These are phyloP conservation scores for Actinia equina DNA, from an alignment of 64 coral and sea anemone genomes.

Conservation along the genomic window DNA sequence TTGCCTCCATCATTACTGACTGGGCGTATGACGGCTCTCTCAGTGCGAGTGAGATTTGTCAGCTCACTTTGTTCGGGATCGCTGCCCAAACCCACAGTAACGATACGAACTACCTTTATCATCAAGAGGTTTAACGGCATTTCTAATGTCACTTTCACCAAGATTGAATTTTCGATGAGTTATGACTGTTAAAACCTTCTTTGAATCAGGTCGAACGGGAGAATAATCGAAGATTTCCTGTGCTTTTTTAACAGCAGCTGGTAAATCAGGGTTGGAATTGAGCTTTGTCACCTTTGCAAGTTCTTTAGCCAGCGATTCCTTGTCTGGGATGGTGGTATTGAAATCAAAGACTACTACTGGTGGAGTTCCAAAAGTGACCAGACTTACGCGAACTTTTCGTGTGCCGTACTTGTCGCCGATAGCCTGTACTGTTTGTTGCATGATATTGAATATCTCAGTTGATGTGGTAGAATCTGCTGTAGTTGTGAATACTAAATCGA, in stretches of 20 bases:
- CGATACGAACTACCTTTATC: conserved; percentile 13
- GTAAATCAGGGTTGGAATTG: conserved; percentile 7
- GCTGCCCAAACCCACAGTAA: background rate
- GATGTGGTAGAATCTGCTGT: conserved; percentile 6
- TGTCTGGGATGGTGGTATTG: conserved; percentile 24
- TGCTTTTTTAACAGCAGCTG: conserved; percentile 8
- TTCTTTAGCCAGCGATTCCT: background rate
- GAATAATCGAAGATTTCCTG: background rate
- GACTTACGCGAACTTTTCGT: conserved; percentile 25
- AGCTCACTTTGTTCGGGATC: background rate
- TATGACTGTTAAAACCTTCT: conserved; percentile 1
- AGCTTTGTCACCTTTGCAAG: background rate
- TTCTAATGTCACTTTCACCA: background rate
- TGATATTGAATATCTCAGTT: background rate
- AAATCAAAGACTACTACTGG: conserved; percentile 17
- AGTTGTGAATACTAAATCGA: conserved; percentile 38
- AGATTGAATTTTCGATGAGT: conserved; percentile 18
- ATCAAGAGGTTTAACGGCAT: conserved; percentile 8
- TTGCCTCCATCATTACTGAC: background rate
- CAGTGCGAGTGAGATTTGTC: background rate
- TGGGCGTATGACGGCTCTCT: conserved; percentile 7
- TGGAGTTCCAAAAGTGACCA: conserved; percentile 18
- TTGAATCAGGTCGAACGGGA: background rate
- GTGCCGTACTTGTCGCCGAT: conserved; percentile 29
- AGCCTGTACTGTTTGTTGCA: conserved; percentile 21